These are phyloP conservation scores for Idris sp. DNA, from an alignment of 1,140 invertebrate genomes.

Conservation along the genomic window DNA sequence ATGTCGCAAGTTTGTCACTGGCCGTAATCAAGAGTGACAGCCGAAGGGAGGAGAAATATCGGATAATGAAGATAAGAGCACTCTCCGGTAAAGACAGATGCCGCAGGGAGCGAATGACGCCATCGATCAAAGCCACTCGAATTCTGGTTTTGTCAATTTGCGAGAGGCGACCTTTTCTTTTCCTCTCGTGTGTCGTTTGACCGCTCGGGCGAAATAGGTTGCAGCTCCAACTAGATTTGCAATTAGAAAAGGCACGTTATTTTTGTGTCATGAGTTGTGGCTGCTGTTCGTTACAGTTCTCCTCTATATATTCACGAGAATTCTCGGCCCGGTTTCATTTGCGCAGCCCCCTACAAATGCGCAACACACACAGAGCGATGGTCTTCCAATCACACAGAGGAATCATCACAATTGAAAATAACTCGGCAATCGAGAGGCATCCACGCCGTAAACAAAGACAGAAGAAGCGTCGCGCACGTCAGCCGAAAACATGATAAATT, in stretches of 20 bases:
- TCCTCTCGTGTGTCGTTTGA: conserved; percentile 23
- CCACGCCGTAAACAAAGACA: conserved; percentile 11
- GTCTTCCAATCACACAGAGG: conserved; percentile 37
- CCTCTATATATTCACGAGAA: conserved; percentile 31
- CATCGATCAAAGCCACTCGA: conserved; percentile 55
- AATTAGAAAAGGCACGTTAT: conserved; percentile 64
- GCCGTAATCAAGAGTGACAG: conserved; percentile 53
- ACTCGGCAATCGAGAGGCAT: conserved; percentile 19
- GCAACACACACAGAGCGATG: conserved; percentile 28
- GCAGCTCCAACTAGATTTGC: conserved; percentile 62
- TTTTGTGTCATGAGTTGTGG: conserved; percentile 47
- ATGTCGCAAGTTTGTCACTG: conserved; percentile 45
- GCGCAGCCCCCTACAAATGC: conserved; percentile 20
- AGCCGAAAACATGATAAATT: conserved; percentile 44
- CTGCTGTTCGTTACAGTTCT: conserved; percentile 48
- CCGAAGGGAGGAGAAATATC: conserved; percentile 27
- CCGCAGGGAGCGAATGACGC: conserved; percentile 48
- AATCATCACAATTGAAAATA: conserved; percentile 35
- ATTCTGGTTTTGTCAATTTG: conserved; percentile 58
- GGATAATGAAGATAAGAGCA: conserved; percentile 58
- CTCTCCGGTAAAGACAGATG: conserved; percentile 43
- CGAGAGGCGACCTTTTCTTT: conserved; percentile 36
- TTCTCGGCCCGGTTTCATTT: conserved; percentile 27
- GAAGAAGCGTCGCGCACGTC: conserved; percentile 9
- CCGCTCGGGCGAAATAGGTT: conserved; percentile 47